Base-by-base conservation (phyloP, 2,113 vertebrate species). In the Phycodurus eques region DNA sequence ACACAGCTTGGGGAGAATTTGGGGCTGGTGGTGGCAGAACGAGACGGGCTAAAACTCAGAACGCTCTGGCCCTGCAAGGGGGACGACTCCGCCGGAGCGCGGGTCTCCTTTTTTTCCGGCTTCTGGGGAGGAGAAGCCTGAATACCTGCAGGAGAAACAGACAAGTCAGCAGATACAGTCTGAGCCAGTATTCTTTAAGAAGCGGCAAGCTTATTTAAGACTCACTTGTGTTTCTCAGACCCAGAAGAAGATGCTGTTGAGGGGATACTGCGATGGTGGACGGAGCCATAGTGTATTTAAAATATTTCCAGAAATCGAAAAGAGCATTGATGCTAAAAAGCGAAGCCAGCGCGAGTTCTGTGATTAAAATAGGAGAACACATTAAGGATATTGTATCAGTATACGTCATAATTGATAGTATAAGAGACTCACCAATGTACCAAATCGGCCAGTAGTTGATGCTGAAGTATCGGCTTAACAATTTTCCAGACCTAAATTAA, bases 271-370 rank as follows among this genome's bases (percentile, higher is more conserved):
- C 90, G 49, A 97, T 83, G 68, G 88, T 93, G 17, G 91, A 91
- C 0, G 95, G 95, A 57, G 96, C 92, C 90, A 98, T 93, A 0
- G 97, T 96, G 79, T 95, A 98, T 76, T 95, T 97, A 84, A 98
- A 98, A 71, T 99, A 99, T 60, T 93, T 94, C 97, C 97, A 99
- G 88, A 99, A 98, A 85, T 99, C 96, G 91, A 96, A 95, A 43
- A 98, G 88, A 54, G 95, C 96, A 17, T 97, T 99, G 60, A 99
- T 91, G 86, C 95, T 97, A 85, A 98, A 99, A 63, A 99, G 78
- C 54, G 91, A 93, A 0, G 94, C 95, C 27, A 99, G 74, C 0
- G 86, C 94, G 27, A 98, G 91, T 35, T 99, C 97, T 94, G 85
- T 27, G 43, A 62, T 47, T 33, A 0, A 61, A 71, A 80, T 1